These are phyloP conservation scores for Artemisiospiza belli DNA, from an alignment of 2,113 vertebrate species.

Conservation along the genomic window DNA sequence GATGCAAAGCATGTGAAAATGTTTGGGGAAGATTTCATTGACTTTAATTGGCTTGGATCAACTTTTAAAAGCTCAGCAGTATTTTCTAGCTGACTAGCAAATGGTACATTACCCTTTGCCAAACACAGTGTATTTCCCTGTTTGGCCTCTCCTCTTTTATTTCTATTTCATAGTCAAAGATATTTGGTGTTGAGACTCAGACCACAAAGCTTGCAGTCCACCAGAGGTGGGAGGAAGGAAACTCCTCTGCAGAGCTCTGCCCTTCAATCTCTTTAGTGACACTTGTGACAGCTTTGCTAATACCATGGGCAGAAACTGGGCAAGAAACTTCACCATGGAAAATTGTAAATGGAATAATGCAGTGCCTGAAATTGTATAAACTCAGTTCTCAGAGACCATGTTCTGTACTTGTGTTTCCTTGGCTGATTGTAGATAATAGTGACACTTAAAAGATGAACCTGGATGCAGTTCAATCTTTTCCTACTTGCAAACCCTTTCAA, in stretches of 20 bases:
- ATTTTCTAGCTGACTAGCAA: background rate
- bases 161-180: background rate
- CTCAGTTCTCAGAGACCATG: rapidly evolving
- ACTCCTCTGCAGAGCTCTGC: background rate
- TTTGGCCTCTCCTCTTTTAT: background rate
- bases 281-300: background rate
- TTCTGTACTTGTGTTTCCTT: background rate
- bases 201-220: background rate
- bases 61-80: background rate
- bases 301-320: too few species aligned
- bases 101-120: background rate
- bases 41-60: background rate
- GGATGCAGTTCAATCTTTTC: background rate
- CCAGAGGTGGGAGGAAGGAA: background rate
- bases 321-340: background rate
- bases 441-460: background rate
- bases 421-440: background rate
- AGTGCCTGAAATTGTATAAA: background rate
- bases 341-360: background rate
- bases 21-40: background rate
- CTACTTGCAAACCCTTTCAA: background rate
- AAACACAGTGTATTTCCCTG: background rate
- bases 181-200: background rate
- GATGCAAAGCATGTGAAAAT: background rate
- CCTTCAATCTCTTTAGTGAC: background rate